Evolutionary conservation across 2,113 vertebrate species (phyloP).

Genomic region (Paedocypris sp.): DNA sequence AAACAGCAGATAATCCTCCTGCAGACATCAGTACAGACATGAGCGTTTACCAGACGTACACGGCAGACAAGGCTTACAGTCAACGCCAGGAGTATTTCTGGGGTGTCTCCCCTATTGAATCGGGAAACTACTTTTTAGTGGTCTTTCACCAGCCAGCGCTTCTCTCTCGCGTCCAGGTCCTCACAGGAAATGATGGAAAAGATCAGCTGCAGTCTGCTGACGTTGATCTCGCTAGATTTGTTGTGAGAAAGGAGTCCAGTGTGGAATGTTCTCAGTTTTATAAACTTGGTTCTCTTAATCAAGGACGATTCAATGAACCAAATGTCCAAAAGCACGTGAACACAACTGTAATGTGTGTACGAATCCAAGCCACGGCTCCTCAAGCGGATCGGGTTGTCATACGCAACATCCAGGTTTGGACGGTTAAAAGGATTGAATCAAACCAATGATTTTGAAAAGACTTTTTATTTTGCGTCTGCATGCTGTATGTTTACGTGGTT

Average conservation of each 20-base stretch:
- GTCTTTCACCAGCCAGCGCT: constrained; percentile 49
- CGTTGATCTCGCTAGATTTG: constrained; percentile 58
- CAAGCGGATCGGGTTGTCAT: constrained; percentile 71
- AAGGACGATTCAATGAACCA: constrained; percentile 53
- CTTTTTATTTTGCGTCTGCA: too few relatives aligned
- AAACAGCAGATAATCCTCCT: constrained; percentile 54
- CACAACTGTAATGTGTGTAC: constrained; percentile 52
- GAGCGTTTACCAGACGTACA: constrained; percentile 20
- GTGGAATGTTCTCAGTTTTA: constrained; percentile 52
- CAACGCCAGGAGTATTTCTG: constrained; percentile 54
- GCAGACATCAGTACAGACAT: constrained; percentile 63
- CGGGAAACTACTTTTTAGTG: constrained; percentile 57
- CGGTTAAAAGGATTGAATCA: too few relatives aligned
- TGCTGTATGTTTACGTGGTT: too few relatives aligned
- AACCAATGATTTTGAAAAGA: too few relatives aligned
- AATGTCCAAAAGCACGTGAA: constrained; percentile 43
- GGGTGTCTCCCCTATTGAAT: constrained; percentile 46
- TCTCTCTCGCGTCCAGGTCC: constrained; percentile 50
- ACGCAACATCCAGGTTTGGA: constrained; percentile 49
- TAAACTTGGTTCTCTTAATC: constrained; percentile 52
- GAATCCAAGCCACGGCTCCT: constrained; percentile 54
- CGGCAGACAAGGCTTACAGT: constrained; percentile 61
- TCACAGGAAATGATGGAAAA: constrained; percentile 48
- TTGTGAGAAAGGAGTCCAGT: rapidly evolving
- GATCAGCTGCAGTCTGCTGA: constrained; percentile 52